These are phyloP conservation scores for Melieria crassipennis DNA, from an alignment of 2,888 invertebrate species.

Conservation along the genomic window DNA sequence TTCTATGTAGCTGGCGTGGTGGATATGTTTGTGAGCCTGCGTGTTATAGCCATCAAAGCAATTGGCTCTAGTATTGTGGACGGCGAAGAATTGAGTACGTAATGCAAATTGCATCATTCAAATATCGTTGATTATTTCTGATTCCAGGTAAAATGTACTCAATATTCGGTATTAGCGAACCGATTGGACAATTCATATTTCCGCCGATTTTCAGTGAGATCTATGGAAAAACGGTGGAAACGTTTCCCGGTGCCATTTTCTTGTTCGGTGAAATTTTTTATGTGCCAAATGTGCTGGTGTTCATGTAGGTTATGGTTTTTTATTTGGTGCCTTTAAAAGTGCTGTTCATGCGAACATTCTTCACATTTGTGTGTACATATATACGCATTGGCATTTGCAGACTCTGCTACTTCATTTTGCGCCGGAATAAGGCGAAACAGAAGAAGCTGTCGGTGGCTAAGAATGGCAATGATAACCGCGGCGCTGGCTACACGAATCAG, in stretches of 20 bases:
- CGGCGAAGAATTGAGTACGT: slow-evolving; percentile 61
- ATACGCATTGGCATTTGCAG: slow-evolving; percentile 33
- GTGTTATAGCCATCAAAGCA: slow-evolving; percentile 63
- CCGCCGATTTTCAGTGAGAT: slow-evolving; percentile 62
- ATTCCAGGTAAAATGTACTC: slow-evolving; percentile 59
- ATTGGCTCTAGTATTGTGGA: slow-evolving; percentile 62
- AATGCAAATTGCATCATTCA: background rate
- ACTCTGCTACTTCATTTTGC: slow-evolving; percentile 51
- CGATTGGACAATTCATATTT: slow-evolving; percentile 61
- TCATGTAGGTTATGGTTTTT: slow-evolving; percentile 53
- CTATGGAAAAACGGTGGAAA: slow-evolving; percentile 57
- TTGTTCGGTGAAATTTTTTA: slow-evolving; percentile 63
- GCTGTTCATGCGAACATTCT: too few relatives aligned
- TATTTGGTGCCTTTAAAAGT: background rate
- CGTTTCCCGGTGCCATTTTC: slow-evolving; percentile 63
- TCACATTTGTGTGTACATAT: too few relatives aligned
- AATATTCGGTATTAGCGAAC: slow-evolving; percentile 64
- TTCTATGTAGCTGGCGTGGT: slow-evolving; percentile 60
- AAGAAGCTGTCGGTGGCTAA: slow-evolving; percentile 18
- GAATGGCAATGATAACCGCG: slow-evolving; percentile 42
- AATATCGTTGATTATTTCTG: background rate
- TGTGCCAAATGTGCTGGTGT: slow-evolving; percentile 62
- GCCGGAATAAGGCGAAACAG: slow-evolving; percentile 48
- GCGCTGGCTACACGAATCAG: slow-evolving; percentile 41
- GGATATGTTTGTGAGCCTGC: slow-evolving; percentile 62